These are phyloP conservation scores for Cantharis rustica DNA, from an alignment of 2,888 invertebrate genomes.

Conservation along the genomic window DNA sequence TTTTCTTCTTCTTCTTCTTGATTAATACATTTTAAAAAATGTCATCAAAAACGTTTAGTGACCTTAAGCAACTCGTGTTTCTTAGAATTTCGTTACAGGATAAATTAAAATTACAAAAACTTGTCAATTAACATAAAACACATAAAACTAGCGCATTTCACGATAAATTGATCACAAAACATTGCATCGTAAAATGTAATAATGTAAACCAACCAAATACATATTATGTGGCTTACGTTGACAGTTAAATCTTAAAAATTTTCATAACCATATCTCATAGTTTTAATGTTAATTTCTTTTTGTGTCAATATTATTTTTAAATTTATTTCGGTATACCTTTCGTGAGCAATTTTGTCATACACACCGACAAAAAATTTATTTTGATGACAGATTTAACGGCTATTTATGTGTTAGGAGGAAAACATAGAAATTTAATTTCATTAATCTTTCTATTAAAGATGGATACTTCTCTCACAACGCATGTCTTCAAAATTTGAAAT, in stretches of 20 bases:
- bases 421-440: background rate
- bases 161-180: conserved; percentile 49
- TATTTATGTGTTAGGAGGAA: background rate
- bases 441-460: background rate
- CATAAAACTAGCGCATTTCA: conserved; percentile 44
- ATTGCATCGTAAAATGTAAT: conserved; percentile 45
- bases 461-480: no score
- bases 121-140: conserved; percentile 49
- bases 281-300: background rate
- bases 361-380: background rate
- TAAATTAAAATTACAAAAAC: conserved; percentile 23
- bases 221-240: background rate
- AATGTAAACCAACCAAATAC: conserved; percentile 28
- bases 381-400: background rate
- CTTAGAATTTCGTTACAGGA: conserved; percentile 20
- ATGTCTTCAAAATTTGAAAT: no score
- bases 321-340: background rate
- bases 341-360: background rate
- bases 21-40: conserved; percentile 2
- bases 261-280: background rate
- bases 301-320: background rate
- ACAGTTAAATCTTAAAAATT: background rate
- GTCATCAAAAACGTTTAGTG: conserved; percentile 2
- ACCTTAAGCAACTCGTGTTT: conserved; percentile 20
- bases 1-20: background rate